These are phyloP conservation scores for Apamea epomidion DNA, from an alignment of 2,888 invertebrate species.

Conservation along the genomic window DNA sequence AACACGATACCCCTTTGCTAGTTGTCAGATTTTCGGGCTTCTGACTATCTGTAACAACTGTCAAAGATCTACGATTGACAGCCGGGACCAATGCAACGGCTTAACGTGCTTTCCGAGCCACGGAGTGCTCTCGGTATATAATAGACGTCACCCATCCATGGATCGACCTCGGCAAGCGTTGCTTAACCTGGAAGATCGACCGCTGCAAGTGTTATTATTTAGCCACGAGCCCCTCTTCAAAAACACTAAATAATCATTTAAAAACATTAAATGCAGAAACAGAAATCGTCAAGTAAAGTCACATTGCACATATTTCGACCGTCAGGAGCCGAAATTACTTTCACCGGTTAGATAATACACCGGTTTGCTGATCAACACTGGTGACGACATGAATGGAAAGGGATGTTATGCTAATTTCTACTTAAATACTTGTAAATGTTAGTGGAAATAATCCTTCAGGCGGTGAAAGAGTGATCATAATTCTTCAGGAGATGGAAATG, in stretches of 20 bases:
- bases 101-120: background rate
- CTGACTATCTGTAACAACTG: background rate
- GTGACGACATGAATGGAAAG: conserved; percentile 30
- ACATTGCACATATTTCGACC: conserved; percentile 50
- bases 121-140: no score
- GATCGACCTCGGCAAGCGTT: background rate
- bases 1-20: background rate
- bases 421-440: background rate
- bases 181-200: background rate
- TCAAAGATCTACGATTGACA: background rate
- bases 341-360: conserved; percentile 63
- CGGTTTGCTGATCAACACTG: conserved; percentile 41
- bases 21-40: background rate
- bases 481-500: background rate
- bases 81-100: background rate
- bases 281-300: conserved; percentile 45
- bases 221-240: background rate
- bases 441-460: background rate
- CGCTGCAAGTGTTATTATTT: background rate
- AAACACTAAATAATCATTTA: no score
- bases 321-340: conserved; percentile 57
- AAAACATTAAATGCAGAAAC: background rate
- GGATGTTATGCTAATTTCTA: background rate
- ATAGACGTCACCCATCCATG: background rate
- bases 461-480: background rate